These are phyloP conservation scores for Drosophila parvula DNA, from an alignment of 1,140 invertebrate species.

Conservation along the genomic window DNA sequence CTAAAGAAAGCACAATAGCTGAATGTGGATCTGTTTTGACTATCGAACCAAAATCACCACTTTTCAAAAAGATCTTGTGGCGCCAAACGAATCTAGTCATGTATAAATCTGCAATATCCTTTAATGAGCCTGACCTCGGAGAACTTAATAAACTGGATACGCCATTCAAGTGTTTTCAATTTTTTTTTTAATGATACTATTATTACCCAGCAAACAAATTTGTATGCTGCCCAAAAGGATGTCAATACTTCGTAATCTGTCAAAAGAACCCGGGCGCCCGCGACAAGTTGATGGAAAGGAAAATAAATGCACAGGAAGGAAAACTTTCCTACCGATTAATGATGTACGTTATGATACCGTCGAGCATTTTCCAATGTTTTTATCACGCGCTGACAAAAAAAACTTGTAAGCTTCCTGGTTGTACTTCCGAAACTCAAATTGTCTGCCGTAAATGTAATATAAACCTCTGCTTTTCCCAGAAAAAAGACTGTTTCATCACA, in stretches of 20 bases:
- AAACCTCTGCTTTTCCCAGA: slow-evolving; percentile 20
- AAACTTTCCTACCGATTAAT: slow-evolving; percentile 21
- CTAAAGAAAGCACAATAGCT: slow-evolving; percentile 10
- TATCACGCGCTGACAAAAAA: too few relatives aligned
- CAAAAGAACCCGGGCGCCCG: slow-evolving; percentile 4
- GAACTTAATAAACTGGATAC: slow-evolving; percentile 17
- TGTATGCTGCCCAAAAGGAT: slow-evolving; percentile 32
- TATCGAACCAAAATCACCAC: slow-evolving; percentile 16
- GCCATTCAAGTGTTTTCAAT: slow-evolving; percentile 28
- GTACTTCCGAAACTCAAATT: too few relatives aligned
- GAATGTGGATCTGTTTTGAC: slow-evolving; percentile 20
- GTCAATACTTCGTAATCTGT: slow-evolving; percentile 19
- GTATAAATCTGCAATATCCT: slow-evolving; percentile 26
- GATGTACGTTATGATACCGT: slow-evolving; percentile 21
- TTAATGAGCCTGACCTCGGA: slow-evolving; percentile 14
- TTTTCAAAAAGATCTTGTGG: slow-evolving; percentile 18
- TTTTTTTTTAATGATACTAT: slow-evolving; percentile 27
- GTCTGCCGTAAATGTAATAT: too few relatives aligned
- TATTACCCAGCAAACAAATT: slow-evolving; percentile 25
- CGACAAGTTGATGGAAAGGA: slow-evolving; percentile 7
- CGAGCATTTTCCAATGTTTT: slow-evolving; percentile 24
- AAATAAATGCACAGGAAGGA: slow-evolving; percentile 10
- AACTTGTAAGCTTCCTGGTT: too few relatives aligned
- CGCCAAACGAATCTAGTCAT: slow-evolving; percentile 24
- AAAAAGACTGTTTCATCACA: slow-evolving; percentile 24